Percentiles rank a stretch among this genome's conserved stretches.
Conservation (phyloP, 2,113 vertebrate genomes). For the Malurus elegans region DNA sequence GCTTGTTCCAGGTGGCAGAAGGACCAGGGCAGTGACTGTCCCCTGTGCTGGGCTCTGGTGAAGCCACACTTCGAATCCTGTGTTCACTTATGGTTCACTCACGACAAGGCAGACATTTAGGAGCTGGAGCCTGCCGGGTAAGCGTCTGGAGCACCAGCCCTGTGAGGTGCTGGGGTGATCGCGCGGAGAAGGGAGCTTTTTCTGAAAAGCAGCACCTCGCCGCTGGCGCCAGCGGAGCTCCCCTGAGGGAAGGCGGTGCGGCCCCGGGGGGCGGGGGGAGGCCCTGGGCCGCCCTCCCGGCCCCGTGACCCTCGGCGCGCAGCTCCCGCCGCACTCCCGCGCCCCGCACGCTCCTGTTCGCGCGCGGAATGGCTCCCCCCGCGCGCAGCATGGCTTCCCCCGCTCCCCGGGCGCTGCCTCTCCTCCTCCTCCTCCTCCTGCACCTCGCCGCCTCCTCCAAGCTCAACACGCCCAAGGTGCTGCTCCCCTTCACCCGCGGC, state of each 20-base stretch:
- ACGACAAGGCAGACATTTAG: not conserved
- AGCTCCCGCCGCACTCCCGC: not conserved
- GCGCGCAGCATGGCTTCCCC: constrained; percentile 31
- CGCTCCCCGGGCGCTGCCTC: not conserved
- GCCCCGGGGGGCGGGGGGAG: not conserved
- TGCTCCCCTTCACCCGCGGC: constrained; percentile 85
- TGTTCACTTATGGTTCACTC: not conserved
- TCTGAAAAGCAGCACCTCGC: fast-evolving
- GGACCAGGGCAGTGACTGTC: too few relatives aligned
- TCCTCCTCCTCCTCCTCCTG: not conserved
- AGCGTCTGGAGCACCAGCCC: not conserved
- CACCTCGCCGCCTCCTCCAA: constrained; percentile 70
- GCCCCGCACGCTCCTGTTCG: not conserved
- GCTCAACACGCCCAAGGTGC: constrained; percentile 90
- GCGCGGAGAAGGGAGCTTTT: fast-evolving
- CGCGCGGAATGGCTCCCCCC: not conserved
- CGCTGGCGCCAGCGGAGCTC: fast-evolving
- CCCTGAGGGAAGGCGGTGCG: not conserved
- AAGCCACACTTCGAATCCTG: not conserved
- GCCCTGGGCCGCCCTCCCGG: not conserved
- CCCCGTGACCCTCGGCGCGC: not conserved
- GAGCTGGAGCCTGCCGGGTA: not conserved
- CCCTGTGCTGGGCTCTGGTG: too few relatives aligned
- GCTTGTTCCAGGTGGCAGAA: not conserved
- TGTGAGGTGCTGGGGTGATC: fast-evolving